Conservation (phyloP, 2,888 invertebrate genomes). For the Vesta saturnalis region DNA sequence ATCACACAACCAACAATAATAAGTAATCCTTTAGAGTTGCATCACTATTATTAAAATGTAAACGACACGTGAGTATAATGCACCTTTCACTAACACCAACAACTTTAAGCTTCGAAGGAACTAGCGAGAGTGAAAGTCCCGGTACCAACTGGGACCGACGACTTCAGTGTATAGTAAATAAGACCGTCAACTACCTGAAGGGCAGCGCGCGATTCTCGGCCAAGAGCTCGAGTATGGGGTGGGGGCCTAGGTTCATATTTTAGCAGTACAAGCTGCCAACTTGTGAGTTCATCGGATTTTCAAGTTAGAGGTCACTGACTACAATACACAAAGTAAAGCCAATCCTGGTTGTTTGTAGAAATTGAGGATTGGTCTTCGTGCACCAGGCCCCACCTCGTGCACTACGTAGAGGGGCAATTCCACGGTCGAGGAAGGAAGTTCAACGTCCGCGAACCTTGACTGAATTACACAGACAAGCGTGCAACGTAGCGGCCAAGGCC, state of each 20-base stretch:
- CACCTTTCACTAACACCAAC: slow-evolving; percentile 41
- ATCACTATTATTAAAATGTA: slow-evolving; percentile 15
- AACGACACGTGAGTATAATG: slow-evolving; percentile 27
- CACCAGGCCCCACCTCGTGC: slow-evolving; percentile 58
- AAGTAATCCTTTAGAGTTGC: slow-evolving; percentile 6
- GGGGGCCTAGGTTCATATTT: slow-evolving; percentile 64
- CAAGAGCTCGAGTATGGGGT: slow-evolving; percentile 56
- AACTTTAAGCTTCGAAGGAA: slow-evolving; percentile 54
- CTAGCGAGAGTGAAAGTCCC: slow-evolving; percentile 64
- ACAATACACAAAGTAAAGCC: slow-evolving; percentile 68
- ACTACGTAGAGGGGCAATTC: slow-evolving; percentile 31
- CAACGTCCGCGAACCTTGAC: slow-evolving; percentile 88
- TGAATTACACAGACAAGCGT: slow-evolving; percentile 78
- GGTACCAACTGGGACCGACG: slow-evolving; percentile 60
- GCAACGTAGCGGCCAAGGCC: slow-evolving; percentile 60
- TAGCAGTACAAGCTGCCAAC: slow-evolving; percentile 66
- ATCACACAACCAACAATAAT: slow-evolving; percentile 16
- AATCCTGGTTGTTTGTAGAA: slow-evolving; percentile 62
- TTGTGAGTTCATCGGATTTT: slow-evolving; percentile 79
- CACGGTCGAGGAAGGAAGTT: slow-evolving; percentile 67
- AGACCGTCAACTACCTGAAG: slow-evolving; percentile 61
- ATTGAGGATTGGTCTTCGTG: slow-evolving; percentile 57
- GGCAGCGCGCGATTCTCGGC: slow-evolving; percentile 58
- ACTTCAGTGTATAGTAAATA: slow-evolving; percentile 61
- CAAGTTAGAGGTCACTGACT: slow-evolving; percentile 88